Evolutionary conservation across 2,888 invertebrate genomes (phyloP).

Genomic region (Drosophila austrosaltans): DNA sequence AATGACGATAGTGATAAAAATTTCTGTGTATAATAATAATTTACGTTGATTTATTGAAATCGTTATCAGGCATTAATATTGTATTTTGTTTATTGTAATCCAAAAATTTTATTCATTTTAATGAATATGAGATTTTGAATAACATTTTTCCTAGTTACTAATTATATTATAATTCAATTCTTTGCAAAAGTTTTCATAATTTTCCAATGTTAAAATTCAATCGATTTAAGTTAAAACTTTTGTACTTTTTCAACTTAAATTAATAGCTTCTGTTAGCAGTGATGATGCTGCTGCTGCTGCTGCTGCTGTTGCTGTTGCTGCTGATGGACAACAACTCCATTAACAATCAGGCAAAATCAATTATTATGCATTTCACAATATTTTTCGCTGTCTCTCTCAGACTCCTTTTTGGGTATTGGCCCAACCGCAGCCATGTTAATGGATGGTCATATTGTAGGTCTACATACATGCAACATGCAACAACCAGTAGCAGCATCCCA

Average conservation of each 20-base stretch:
- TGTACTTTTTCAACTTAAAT: constrained; percentile 5
- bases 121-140: no score
- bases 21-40: no score
- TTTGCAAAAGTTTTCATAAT: background rate
- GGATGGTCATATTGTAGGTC: constrained; percentile 8
- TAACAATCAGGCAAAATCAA: constrained; percentile 70
- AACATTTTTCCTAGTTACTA: no score
- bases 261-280: constrained; percentile 6
- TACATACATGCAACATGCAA: constrained; percentile 1
- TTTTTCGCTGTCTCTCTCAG: constrained; percentile 17
- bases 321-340: constrained; percentile 51
- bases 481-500: background rate
- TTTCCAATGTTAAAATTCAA: background rate
- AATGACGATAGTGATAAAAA: no score
- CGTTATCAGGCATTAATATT: no score
- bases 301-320: background rate
- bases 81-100: no score
- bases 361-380: constrained; percentile 53
- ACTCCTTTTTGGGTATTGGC: constrained; percentile 25
- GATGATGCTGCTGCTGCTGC: background rate
- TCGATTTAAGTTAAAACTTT: constrained; percentile 3
- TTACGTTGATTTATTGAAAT: no score
- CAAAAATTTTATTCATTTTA: no score
- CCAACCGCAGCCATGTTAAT: constrained; percentile 39
- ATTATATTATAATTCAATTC: no score